phyloP scores from a whole-genome alignment of 2,888 invertebrate genomes.

The Tyria jacobaeae region DNA sequence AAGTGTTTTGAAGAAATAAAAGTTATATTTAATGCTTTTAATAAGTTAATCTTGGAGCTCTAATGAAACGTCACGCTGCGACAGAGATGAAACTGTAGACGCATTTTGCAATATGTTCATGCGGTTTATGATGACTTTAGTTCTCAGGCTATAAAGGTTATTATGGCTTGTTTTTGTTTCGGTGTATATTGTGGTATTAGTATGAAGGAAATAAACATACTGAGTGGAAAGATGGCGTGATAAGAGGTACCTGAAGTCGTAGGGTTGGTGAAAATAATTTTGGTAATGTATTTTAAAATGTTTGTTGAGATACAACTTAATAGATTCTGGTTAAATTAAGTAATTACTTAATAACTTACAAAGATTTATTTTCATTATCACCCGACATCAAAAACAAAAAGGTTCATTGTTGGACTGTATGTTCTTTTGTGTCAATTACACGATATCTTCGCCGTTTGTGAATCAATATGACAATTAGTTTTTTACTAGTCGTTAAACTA shows the following conservation, averaged over 20 bases:
- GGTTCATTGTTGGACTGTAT: no score
- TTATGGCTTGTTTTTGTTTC: slow-evolving; percentile 13
- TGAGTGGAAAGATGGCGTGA: slow-evolving; percentile 69
- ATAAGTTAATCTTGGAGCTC: slow-evolving; percentile 77
- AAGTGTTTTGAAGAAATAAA: slow-evolving; percentile 42
- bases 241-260: slow-evolving; percentile 69
- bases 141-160: not conserved
- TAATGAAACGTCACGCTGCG: slow-evolving; percentile 77
- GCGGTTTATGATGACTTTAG: slow-evolving; percentile 16
- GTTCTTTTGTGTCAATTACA: no score
- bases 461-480: no score
- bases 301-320: not conserved
- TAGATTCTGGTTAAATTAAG: no score
- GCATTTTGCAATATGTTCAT: slow-evolving; percentile 31
- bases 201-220: slow-evolving; percentile 71
- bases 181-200: slow-evolving; percentile 39
- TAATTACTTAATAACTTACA: no score
- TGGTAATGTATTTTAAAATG: slow-evolving; percentile 34
- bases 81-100: slow-evolving; percentile 59
- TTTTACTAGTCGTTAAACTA: no score
- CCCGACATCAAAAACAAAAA: no score
- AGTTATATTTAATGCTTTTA: slow-evolving; percentile 59
- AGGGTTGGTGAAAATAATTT: slow-evolving; percentile 57
- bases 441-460: no score
- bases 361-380: no score